Conservation (phyloP, 2,888 invertebrate genomes). For the Hoplodrina blanda region DNA sequence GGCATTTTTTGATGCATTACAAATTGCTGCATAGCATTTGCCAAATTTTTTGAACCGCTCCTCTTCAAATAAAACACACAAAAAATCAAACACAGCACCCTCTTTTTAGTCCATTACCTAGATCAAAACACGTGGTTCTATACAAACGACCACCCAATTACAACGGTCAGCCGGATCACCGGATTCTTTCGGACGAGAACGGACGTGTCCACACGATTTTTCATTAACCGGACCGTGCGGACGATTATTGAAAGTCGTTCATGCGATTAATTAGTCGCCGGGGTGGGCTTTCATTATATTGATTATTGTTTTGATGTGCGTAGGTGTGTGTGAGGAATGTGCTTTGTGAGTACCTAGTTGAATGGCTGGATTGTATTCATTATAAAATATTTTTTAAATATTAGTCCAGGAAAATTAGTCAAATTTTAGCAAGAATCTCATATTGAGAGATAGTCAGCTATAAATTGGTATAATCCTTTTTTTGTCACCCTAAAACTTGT, state of each 20-base stretch:
- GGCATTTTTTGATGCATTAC: too few relatives aligned
- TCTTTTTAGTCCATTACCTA: slow-evolving; percentile 50
- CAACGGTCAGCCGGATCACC: slow-evolving; percentile 76
- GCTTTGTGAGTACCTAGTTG: not conserved
- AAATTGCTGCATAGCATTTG: too few relatives aligned
- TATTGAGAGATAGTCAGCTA: too few relatives aligned
- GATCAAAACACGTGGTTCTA: slow-evolving; percentile 39
- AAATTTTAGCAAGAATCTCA: too few relatives aligned
- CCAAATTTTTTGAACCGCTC: not conserved
- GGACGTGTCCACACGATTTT: slow-evolving; percentile 84
- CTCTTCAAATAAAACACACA: not conserved
- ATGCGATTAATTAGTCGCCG: slow-evolving; percentile 87
- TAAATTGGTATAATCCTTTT: too few relatives aligned
- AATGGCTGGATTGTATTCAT: not conserved
- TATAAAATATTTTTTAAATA: too few relatives aligned
- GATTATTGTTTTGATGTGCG: slow-evolving; percentile 79
- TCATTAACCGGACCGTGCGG: slow-evolving; percentile 82
- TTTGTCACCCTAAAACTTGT: too few relatives aligned
- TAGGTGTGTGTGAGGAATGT: slow-evolving; percentile 17
- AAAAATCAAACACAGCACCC: slow-evolving; percentile 23
- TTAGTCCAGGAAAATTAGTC: too few relatives aligned
- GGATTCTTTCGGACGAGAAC: slow-evolving; percentile 73
- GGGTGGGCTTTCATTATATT: slow-evolving; percentile 81
- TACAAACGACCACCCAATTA: slow-evolving; percentile 69
- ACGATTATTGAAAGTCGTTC: slow-evolving; percentile 83